phyloP scores from a whole-genome alignment of 2,888 invertebrate genomes.

The Diogma glabrata region DNA sequence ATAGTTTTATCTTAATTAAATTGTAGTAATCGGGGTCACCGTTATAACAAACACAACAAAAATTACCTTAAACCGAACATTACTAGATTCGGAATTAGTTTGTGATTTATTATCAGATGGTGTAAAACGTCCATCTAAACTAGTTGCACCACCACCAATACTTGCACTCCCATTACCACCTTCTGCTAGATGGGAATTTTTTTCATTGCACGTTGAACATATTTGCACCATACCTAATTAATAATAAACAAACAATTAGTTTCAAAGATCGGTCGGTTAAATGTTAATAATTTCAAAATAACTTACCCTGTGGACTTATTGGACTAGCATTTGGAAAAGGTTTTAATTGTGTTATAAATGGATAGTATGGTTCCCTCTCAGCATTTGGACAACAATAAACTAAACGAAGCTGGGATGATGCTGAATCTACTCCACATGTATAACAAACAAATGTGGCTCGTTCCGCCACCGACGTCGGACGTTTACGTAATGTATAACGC shows the following conservation, averaged over 20 bases:
- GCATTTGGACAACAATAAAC: constrained; percentile 76
- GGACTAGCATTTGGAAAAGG: constrained; percentile 77
- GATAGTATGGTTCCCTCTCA: constrained; percentile 81
- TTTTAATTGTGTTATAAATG: constrained; percentile 71
- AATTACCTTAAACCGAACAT: constrained; percentile 36
- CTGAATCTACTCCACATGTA: constrained; percentile 73
- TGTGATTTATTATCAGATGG: constrained; percentile 34
- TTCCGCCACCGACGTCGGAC: constrained; percentile 51
- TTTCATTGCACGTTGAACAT: constrained; percentile 76
- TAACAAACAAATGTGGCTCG: constrained; percentile 76
- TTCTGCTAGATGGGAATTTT: constrained; percentile 42
- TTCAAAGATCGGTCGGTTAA: not conserved
- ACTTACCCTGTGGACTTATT: constrained; percentile 70
- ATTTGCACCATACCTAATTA: constrained; percentile 67
- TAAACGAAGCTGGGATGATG: constrained; percentile 66
- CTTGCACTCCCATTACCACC: constrained; percentile 26
- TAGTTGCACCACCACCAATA: constrained; percentile 14
- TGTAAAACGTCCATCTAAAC: constrained; percentile 26
- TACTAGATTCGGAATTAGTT: constrained; percentile 34
- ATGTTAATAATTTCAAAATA: constrained; percentile 2
- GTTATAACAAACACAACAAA: no score
- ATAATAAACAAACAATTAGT: constrained; percentile 6
- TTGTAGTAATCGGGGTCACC: no score
- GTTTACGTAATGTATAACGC: constrained; percentile 63
- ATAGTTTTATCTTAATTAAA: no score